Percentiles rank a stretch among this genome's conserved stretches.
These are phyloP conservation scores for Hypsibius dujardini DNA, from an alignment of 1,140 invertebrate genomes.

Conservation along the genomic window DNA sequence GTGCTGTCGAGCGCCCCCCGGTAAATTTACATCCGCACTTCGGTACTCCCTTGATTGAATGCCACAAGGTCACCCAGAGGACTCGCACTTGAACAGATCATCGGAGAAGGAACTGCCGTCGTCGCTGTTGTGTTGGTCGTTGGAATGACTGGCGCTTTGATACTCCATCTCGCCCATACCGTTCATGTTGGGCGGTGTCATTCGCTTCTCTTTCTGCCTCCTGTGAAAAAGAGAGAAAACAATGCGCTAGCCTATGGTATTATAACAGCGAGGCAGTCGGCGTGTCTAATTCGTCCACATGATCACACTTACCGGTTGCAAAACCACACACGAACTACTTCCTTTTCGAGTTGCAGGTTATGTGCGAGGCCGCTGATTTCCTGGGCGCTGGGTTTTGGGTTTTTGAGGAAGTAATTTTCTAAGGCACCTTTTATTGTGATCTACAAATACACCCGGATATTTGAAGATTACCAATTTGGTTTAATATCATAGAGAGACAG, in stretches of 20 bases:
- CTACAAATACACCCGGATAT: background rate
- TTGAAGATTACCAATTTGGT: background rate
- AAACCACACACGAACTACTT: constrained; percentile 22
- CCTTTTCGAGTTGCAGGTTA: constrained; percentile 32
- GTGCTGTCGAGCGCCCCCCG: too few species aligned
- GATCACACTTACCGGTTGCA: background rate
- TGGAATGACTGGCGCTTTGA: background rate
- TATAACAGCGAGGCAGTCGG: background rate
- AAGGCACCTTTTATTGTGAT: constrained; percentile 30
- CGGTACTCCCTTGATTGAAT: too few species aligned
- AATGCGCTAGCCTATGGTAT: background rate
- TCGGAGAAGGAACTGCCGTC: background rate
- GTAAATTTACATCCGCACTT: too few species aligned
- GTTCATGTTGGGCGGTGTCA: constrained; percentile 1
- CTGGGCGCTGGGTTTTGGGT: constrained; percentile 33
- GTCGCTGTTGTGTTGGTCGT: background rate
- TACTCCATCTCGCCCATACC: background rate
- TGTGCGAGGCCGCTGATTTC: constrained; percentile 31
- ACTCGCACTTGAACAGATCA: background rate
- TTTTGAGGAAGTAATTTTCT: constrained; percentile 32
- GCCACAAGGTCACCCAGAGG: too few species aligned
- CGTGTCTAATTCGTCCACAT: background rate
- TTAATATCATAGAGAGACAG: too few species aligned
- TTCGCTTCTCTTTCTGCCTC: too few species aligned
- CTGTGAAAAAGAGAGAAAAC: too few species aligned